phyloP scores from a whole-genome alignment of 2,113 vertebrate species.

The Pristiophorus japonicus region DNA sequence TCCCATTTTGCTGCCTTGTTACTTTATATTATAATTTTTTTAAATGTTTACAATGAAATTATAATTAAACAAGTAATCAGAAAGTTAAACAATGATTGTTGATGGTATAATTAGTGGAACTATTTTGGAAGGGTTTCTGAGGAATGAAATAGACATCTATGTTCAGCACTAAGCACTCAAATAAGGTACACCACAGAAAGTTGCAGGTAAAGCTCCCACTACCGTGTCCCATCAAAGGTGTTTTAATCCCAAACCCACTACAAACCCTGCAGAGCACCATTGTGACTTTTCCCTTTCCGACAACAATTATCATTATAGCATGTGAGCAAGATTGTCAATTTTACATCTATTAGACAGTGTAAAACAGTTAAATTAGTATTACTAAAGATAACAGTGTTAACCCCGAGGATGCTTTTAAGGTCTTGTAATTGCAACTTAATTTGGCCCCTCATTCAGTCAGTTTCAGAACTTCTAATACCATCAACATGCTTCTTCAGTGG shows the following conservation, averaged over 20 bases:
- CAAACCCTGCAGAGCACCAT: not conserved
- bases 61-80: not conserved
- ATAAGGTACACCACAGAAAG: not conserved
- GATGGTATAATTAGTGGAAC: not conserved
- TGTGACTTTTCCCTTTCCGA: not conserved
- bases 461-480: not conserved
- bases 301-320: not conserved
- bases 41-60: not conserved
- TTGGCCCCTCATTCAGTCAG: not conserved
- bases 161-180: not conserved
- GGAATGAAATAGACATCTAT: not conserved
- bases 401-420: not conserved
- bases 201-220: not conserved
- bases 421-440: not conserved
- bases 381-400: not conserved
- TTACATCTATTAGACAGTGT: not conserved
- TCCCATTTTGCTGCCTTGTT: too few relatives aligned
- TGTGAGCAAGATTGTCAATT: not conserved
- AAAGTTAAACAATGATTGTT: not conserved
- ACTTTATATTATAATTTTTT: not conserved
- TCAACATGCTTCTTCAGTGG: not conserved
- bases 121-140: not conserved
- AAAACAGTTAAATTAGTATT: not conserved
- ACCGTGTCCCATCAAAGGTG: not conserved
- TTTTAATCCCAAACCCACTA: not conserved